Evolutionary conservation across 1,140 invertebrate genomes (phyloP), one percentile per base, ranked within the genome.

Genomic region (Ephestia elutella): DNA sequence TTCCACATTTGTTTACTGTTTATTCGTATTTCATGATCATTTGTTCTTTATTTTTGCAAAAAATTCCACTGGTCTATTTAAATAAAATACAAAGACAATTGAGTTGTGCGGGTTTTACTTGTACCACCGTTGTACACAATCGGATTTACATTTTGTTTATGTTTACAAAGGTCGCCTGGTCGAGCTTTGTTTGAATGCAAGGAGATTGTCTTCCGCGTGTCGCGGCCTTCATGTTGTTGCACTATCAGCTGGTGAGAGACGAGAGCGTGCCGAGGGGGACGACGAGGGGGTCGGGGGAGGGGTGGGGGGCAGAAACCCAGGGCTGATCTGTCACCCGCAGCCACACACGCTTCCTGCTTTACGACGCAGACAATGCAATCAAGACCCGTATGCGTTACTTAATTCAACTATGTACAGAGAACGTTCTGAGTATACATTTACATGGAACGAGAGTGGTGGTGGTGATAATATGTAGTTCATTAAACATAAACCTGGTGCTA

Each of bases 131-230:
- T 28, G 30, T 11, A 32, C 8, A 32, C 70, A 67, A 53, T 66
- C 44, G 57, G 60, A 66, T 70, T 71, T 60, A 70, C 60, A 62
- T 66, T 62, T 71, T 58, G 59, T 58, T 44, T 44, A 17, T 44
- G 15, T 44, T 44, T 69, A 71, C 73, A 75, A 75, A 72, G 73
- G 75, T 78, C 73, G 68, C 57, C 73, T 67, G 79, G 78, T 69
- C 70, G 63, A 56, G 67, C 75, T 80, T 78, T 80, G 76, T 82
- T 71, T 68, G 58, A 65, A 55, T 71, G 66, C 54, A 73, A 65
- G 79, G 85, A 82, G 85, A 86, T 80, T 87, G 83, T 87, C 79
- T 87, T 87, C 85, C 85, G 85, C 67, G 68, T 86, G 68, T 68
- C 51, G 72, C 71, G 79, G 65, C 81, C 84, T 85, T 79, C 80